Evolutionary conservation across 2,113 vertebrate genomes (phyloP).

Genomic region (Rhinoderma darwinii): DNA sequence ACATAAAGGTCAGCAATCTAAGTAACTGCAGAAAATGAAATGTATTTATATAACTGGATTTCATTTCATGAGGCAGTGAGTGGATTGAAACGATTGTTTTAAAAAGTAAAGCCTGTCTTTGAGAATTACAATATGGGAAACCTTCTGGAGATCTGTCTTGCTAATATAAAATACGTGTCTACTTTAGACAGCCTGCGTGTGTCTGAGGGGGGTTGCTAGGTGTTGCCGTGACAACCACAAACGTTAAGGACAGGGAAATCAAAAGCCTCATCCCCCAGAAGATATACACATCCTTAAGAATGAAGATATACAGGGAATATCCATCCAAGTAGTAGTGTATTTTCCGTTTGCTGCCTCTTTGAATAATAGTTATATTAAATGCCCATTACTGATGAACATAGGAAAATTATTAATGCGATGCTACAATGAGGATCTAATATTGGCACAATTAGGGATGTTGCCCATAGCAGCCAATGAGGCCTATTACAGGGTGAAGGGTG

Average conservation of each 20-base stretch:
- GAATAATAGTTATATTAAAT: no score
- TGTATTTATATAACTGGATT: neutral
- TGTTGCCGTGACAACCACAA: constrained; percentile 25
- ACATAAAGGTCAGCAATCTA: neutral
- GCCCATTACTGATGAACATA: no score
- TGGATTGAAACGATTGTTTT: constrained; percentile 22
- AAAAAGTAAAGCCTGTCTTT: neutral
- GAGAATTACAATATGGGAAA: neutral
- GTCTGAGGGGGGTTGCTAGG: neutral
- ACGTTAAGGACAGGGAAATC: constrained; percentile 11
- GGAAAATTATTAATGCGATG: no score
- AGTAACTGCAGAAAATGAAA: neutral
- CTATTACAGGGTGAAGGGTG: no score
- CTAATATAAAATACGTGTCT: constrained; percentile 1
- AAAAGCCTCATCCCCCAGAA: neutral
- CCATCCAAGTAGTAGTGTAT: neutral
- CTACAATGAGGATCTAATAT: no score
- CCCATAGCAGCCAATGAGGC: no score
- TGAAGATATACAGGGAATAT: neutral
- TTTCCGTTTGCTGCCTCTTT: no score
- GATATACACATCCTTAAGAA: neutral
- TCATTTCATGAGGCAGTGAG: neutral
- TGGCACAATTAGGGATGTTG: no score
- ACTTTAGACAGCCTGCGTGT: constrained; percentile 1
- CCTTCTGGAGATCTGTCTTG: constrained; percentile 14